Evolutionary conservation across 2,113 vertebrate genomes (phyloP), one percentile per base, ranked within the genome.

Genomic region (Riparia riparia): DNA sequence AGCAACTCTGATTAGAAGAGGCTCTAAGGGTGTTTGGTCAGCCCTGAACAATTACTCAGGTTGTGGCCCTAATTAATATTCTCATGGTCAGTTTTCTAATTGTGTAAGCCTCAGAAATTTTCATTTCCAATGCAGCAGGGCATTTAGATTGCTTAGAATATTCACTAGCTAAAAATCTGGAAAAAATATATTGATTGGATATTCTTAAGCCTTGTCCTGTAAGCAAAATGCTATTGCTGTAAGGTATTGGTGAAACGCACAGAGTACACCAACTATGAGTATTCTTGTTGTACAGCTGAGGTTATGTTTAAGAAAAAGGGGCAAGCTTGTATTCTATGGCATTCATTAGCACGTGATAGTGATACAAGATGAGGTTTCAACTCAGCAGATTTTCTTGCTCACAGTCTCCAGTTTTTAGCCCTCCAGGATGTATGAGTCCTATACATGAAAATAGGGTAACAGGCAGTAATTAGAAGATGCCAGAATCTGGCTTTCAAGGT

Each of bases 361-460:
- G 25, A 73, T 10, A 44, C 10, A 65, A 42, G 25, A 31, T 22
- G 14, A 72, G 10, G 17, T 57, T 91, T 71, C 37, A 66, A 17
- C 49, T 73, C 73, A 78, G 60, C 18, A 82, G 39, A 45, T 84
- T 77, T 42, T 53, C 54, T 83, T n/a, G 29, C 49, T 22, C 65
- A 14, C 4, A 31, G 39, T 56, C 13, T 58, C 57, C 51, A 70
- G 22, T 0, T 64, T 83, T 81, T 13, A 68, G 54, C 16, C 17
- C 22, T 34, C 17, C 11, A 14, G 24, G 20, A 53, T 0, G 0
- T 17, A 24, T 0, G 7, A 77, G 45, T 8, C 53, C 58, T 26
- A 2, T 12, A 39, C 18, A 14, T 10, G 37, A 81, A 68, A 58
- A 65, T 17, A 84, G 0, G 3, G 41, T 9, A 32, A 29, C 12